phyloP scores from a whole-genome alignment of 1,140 invertebrate species.

The Calephelis virginiensis region DNA sequence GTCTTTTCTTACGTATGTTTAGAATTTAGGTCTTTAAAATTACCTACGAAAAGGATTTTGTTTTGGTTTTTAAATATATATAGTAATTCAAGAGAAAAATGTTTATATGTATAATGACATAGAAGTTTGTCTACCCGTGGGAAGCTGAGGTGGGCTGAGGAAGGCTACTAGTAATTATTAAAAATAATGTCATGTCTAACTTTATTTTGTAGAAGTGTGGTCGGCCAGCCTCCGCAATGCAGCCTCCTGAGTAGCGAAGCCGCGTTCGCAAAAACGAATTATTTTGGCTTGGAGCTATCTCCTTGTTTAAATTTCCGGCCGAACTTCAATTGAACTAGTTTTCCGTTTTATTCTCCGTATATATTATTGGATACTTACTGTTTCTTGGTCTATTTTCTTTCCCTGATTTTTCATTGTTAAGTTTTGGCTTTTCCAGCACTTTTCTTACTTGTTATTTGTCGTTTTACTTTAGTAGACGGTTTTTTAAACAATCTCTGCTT shows the following conservation, averaged over 20 bases:
- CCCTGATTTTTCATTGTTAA: background rate
- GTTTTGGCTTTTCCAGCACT: background rate
- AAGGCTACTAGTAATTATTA: too few species aligned
- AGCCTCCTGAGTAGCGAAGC: conserved; percentile 28
- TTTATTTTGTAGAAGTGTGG: background rate
- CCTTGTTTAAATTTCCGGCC: conserved; percentile 16
- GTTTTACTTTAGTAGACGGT: too few species aligned
- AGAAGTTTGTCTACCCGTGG: too few species aligned
- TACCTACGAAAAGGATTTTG: too few species aligned
- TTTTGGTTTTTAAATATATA: too few species aligned
- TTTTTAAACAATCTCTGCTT: too few species aligned
- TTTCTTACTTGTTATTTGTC: background rate
- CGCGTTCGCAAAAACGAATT: conserved; percentile 26
- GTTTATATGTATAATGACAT: too few species aligned
- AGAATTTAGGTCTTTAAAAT: too few species aligned
- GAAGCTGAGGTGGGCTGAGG: too few species aligned
- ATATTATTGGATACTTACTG: conserved; percentile 15
- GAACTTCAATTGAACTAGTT: conserved; percentile 17
- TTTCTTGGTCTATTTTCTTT: background rate
- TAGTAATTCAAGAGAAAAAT: too few species aligned
- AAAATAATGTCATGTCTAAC: background rate
- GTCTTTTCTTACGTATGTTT: too few species aligned
- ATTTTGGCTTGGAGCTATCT: conserved; percentile 25
- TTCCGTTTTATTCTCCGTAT: conserved; percentile 13
- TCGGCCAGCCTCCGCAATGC: conserved; percentile 26